These are phyloP conservation scores for Molossus alvarezi DNA, from an alignment of 2,797 vertebrate genomes.

Conservation along the genomic window DNA sequence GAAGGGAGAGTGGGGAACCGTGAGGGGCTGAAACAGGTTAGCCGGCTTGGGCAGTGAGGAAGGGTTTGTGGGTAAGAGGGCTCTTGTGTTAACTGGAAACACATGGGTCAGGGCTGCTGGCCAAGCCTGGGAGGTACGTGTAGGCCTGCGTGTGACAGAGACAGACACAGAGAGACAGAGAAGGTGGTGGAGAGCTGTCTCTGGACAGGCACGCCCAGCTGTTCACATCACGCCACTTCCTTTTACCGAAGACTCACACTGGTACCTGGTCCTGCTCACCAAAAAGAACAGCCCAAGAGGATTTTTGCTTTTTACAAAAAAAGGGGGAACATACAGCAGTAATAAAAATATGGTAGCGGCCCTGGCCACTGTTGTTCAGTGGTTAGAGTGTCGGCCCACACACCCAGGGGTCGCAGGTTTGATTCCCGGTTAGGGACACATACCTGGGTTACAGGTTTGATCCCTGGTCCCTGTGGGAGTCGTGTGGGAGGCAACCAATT, in stretches of 20 bases:
- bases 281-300: not conserved
- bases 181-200: not conserved
- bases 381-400: too few relatives aligned
- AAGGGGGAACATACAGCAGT: not conserved
- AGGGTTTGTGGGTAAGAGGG: not conserved
- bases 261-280: not conserved
- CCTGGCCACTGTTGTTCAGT: too few relatives aligned
- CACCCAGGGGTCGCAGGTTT: too few relatives aligned
- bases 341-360: not conserved
- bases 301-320: not conserved
- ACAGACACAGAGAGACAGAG: not conserved
- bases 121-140: not conserved
- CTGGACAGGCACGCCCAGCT: not conserved
- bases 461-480: too few relatives aligned
- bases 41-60: not conserved
- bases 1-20: not conserved
- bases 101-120: slow-evolving; percentile 56
- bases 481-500: too few relatives aligned
- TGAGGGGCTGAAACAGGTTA: slow-evolving; percentile 73
- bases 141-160: fast-evolving
- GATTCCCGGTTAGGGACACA: too few relatives aligned
- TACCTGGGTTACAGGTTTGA: too few relatives aligned
- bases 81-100: slow-evolving; percentile 75
- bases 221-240: not conserved
- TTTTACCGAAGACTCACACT: not conserved